Evolutionary conservation across 2,888 invertebrate genomes (phyloP).

Genomic region (Celastrina argiolus): DNA sequence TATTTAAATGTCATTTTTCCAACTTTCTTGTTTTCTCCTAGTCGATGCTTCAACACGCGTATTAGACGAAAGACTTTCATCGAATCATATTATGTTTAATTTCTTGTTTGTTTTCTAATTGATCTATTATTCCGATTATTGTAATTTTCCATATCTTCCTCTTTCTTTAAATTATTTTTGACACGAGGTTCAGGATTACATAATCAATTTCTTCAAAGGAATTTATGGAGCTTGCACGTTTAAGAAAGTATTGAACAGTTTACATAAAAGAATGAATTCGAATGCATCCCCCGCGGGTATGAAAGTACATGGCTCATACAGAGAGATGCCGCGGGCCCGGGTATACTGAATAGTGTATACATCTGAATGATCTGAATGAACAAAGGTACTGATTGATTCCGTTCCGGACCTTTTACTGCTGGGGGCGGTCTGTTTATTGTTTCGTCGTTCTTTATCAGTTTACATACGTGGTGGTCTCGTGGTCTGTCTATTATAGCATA

Average conservation of each 20-base stretch:
- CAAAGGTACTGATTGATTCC: slow-evolving; percentile 13
- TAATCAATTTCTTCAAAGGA: background rate
- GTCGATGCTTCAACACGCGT: background rate
- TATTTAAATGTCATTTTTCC: background rate
- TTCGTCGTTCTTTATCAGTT: background rate
- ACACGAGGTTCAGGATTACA: background rate
- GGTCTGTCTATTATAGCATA: background rate
- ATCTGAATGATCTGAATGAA: slow-evolving; percentile 1
- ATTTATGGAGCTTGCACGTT: background rate
- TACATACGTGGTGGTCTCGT: background rate
- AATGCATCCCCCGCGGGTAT: slow-evolving; percentile 11
- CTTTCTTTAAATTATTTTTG: too few species aligned
- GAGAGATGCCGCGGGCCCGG: background rate
- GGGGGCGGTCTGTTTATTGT: background rate
- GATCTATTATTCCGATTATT: slow-evolving; percentile 2
- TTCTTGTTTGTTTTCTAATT: slow-evolving; percentile 2
- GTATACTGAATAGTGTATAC: background rate
- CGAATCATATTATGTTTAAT: slow-evolving; percentile 6
- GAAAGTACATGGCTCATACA: slow-evolving; percentile 10
- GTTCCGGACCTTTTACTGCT: slow-evolving; percentile 10
- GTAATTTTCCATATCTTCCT: background rate
- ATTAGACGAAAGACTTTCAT: background rate
- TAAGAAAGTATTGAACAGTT: slow-evolving; percentile 8
- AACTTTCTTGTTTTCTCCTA: slow-evolving; percentile 5
- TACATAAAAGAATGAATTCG: slow-evolving; percentile 3